phyloP scores from a whole-genome alignment of 2,888 invertebrate species.

The Cheilosia urbana region DNA sequence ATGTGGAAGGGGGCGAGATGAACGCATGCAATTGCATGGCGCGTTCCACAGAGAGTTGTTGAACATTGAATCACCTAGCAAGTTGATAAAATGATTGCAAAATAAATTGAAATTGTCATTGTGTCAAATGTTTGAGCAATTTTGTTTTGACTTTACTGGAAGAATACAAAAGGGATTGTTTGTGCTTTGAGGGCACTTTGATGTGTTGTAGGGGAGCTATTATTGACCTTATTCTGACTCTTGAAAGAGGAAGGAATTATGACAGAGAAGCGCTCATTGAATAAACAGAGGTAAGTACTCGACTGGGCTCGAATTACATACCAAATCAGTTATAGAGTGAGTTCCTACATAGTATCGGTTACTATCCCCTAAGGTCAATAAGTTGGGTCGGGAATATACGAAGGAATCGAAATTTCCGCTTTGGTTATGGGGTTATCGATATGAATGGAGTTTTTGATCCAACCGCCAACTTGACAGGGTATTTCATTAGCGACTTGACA shows the following conservation, averaged over 20 bases:
- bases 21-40: neutral
- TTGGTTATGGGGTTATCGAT: too few relatives aligned
- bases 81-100: slow-evolving; percentile 36
- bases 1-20: neutral
- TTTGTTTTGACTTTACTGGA: slow-evolving; percentile 13
- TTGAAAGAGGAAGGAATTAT: neutral
- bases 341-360: too few relatives aligned
- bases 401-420: too few relatives aligned
- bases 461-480: too few relatives aligned
- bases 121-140: slow-evolving; percentile 42
- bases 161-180: neutral
- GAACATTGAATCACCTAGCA: neutral
- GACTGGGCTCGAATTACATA: too few relatives aligned
- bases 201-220: neutral
- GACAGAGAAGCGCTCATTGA: neutral
- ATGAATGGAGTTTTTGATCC: too few relatives aligned
- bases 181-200: slow-evolving; percentile 2
- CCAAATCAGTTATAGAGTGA: too few relatives aligned
- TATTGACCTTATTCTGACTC: neutral
- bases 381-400: too few relatives aligned
- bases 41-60: neutral
- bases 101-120: slow-evolving; percentile 65
- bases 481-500: too few relatives aligned
- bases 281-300: neutral
- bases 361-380: too few relatives aligned